Evolutionary conservation across 2,113 vertebrate genomes (phyloP), one percentile per base, ranked within the genome.

Genomic region (Engystomops pustulosus): DNA sequence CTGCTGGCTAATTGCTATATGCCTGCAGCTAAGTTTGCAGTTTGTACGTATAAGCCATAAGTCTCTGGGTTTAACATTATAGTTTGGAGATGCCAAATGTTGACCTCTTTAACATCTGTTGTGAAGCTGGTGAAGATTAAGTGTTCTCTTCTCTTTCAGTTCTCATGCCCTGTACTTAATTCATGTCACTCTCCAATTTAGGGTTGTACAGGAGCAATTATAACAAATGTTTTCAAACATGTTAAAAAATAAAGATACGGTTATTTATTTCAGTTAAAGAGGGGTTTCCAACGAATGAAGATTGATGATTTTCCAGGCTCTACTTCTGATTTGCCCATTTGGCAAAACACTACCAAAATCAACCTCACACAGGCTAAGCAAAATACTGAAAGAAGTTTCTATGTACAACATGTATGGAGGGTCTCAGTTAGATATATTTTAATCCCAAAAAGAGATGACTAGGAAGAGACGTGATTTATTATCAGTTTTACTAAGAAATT

Each of bases 91-190:
- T 70, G 65, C 65, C 58, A 81, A 14, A 51, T 81, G 65, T 9
- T 49, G 62, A 67, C 27, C 62, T 38, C 65, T 25, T 23, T 34
- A 38, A 25, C 65, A 70, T 81, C 30, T 70, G 65, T 38, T 60
- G 45, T 20, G 76, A 65, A 65, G 36, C 38, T 45, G 38, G 38
- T 15, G 38, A 45, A 79, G 77, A 79, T 79, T 79, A 79, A 65
- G 36, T 67, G 23, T 79, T 65, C 34, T 41, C n/a, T 79, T 79
- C 10, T 65, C 23, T 45, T 30, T 36, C n/a, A 27, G 18, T 79
- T 79, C 58, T 44, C 77, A 79, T 30, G 77, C 55, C 58, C 77
- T 45, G 8, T 7, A 45, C 25, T 79, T 62, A 65, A 12, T 27
- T 25, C 20, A 49, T 76, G 55, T 79, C 77, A 65, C 23, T 79